A percentile compares a stretch with the other conserved stretches of the same genome.
phyloP scores from a whole-genome alignment of 2,888 invertebrate species.

The Andrena camellia region DNA sequence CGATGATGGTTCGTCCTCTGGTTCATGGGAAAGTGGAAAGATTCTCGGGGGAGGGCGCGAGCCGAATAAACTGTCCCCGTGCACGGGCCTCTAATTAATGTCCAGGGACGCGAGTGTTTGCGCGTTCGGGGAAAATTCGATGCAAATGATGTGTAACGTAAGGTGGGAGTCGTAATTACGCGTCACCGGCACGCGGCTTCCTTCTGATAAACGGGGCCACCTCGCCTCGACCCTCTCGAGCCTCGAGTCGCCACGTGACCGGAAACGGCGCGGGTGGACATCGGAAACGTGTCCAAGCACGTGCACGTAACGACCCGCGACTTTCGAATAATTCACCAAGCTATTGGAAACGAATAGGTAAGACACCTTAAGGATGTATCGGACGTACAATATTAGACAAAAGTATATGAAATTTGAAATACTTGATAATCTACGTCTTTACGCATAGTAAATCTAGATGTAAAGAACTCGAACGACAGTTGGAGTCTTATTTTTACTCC shows the following conservation, averaged over 20 bases:
- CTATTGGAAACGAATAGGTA: conserved; percentile 20
- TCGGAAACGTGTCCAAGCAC: conserved; percentile 27
- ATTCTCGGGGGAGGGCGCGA: conserved; percentile 24
- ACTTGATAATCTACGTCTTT: too few relatives aligned
- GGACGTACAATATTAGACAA: too few relatives aligned
- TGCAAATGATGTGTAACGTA: conserved; percentile 48
- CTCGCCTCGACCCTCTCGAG: conserved; percentile 7
- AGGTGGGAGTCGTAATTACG: conserved; percentile 65
- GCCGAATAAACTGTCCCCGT: conserved; percentile 30
- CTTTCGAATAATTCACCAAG: conserved; percentile 41
- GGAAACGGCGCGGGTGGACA: conserved; percentile 55
- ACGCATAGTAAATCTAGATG: too few relatives aligned
- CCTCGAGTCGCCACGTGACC: conserved; percentile 64
- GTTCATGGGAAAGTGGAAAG: conserved; percentile 34
- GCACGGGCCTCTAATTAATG: conserved; percentile 39
- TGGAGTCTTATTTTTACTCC: too few relatives aligned
- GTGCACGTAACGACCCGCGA: conserved; percentile 24
- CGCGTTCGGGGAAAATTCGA: conserved; percentile 50
- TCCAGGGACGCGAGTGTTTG: conserved; percentile 43
- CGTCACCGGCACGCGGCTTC: conserved; percentile 55
- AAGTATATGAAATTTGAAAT: too few relatives aligned
- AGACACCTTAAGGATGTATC: neutral
- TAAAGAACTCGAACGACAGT: too few relatives aligned
- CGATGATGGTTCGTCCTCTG: neutral
- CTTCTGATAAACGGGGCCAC: conserved; percentile 52